Conservation (phyloP, 2,888 invertebrate genomes). For the Formica aserva region DNA sequence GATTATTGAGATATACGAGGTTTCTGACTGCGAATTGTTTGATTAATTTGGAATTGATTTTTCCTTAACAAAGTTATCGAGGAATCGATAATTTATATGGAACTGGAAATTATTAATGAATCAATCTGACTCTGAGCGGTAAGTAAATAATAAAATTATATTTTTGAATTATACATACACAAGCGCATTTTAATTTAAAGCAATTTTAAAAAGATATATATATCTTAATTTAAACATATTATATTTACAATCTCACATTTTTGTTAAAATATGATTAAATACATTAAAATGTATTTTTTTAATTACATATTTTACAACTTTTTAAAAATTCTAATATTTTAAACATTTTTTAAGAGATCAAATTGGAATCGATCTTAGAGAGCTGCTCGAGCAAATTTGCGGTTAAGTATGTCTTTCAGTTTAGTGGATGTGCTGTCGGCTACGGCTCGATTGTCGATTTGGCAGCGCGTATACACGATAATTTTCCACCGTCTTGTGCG, state of each 20-base stretch:
- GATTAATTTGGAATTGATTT: slow-evolving; percentile 20
- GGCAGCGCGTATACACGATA: slow-evolving; percentile 64
- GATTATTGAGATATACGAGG: slow-evolving; percentile 36
- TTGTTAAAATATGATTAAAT: background rate
- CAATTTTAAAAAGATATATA: background rate
- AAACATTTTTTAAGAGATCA: background rate
- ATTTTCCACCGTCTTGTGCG: slow-evolving; percentile 63
- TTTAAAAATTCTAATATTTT: background rate
- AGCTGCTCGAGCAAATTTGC: background rate
- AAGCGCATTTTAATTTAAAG: background rate
- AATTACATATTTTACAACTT: background rate
- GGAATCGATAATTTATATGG: background rate
- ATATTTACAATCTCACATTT: background rate
- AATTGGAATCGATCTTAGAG: background rate
- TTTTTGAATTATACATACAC: slow-evolving; percentile 6
- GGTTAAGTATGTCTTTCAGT: slow-evolving; percentile 34
- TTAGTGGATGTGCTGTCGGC: slow-evolving; percentile 37
- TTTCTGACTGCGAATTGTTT: slow-evolving; percentile 16
- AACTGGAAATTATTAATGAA: background rate
- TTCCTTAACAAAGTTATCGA: background rate
- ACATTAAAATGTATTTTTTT: background rate
- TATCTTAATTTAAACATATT: background rate
- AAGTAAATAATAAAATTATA: slow-evolving; percentile 16
- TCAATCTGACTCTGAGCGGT: background rate
- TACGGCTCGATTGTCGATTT: slow-evolving; percentile 52